These are phyloP conservation scores for Tangara arthus DNA, from an alignment of 2,797 vertebrate genomes.

Conservation along the genomic window DNA sequence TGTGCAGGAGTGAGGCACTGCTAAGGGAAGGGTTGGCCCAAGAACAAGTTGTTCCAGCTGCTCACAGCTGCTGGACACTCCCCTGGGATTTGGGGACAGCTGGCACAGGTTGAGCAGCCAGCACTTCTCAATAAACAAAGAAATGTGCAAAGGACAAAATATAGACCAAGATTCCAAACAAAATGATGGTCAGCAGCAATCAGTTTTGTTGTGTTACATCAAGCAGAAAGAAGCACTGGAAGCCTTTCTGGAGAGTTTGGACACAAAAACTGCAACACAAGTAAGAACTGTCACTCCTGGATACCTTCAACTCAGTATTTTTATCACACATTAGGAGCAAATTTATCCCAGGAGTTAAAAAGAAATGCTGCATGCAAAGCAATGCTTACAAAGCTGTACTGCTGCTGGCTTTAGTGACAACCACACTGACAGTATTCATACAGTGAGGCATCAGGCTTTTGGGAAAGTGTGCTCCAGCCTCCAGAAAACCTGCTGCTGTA, in stretches of 20 bases:
- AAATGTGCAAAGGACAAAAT: neutral
- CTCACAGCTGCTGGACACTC: conserved; percentile 18
- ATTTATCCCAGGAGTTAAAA: neutral
- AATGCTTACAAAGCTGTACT: neutral
- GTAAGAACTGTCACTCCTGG: neutral
- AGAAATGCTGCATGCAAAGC: neutral
- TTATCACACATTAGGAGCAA: neutral
- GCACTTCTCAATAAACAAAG: neutral
- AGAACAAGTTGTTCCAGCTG: neutral
- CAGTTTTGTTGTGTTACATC: neutral
- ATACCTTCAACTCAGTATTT: neutral
- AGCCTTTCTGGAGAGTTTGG: neutral
- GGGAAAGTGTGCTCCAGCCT: neutral
- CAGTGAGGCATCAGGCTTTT: neutral
- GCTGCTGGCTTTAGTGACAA: neutral
- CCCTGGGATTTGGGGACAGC: neutral
- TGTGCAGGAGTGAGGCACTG: accelerated
- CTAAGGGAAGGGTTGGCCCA: neutral
- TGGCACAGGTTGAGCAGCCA: neutral
- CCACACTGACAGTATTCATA: accelerated
- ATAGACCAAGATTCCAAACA: neutral
- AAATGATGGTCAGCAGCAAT: neutral
- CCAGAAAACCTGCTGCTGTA: neutral
- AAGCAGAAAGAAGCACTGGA: neutral
- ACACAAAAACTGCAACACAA: neutral